These are phyloP conservation scores for Condylura cristata DNA, from an alignment of 2,113 vertebrate genomes.

Conservation along the genomic window DNA sequence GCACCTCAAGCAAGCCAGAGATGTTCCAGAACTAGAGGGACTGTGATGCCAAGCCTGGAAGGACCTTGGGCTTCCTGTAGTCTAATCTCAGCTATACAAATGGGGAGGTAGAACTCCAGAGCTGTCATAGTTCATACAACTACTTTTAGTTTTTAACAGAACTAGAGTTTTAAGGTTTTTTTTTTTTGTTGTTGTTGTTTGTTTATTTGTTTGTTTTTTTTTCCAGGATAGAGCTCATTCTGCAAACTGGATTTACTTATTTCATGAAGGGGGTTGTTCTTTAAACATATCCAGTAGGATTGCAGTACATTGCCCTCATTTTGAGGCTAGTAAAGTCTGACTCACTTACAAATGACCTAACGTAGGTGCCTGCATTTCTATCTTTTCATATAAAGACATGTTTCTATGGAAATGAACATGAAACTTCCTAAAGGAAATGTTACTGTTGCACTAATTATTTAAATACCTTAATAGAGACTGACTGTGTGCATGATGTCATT, in stretches of 20 bases:
- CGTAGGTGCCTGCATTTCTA: not conserved
- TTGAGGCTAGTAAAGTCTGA: slow-evolving; percentile 5
- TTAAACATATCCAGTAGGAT: not conserved
- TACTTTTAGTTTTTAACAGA: not conserved
- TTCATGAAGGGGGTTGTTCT: not conserved
- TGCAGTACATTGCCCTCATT: not conserved
- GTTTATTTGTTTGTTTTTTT: too few relatives aligned
- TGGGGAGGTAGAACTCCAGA: not conserved
- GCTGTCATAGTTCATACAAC: not conserved
- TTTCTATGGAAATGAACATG: not conserved
- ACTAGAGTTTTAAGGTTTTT: not conserved
- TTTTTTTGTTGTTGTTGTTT: too few relatives aligned
- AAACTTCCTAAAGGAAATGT: not conserved
- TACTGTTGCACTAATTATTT: not conserved
- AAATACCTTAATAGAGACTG: not conserved
- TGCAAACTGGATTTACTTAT: not conserved
- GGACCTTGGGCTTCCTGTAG: not conserved
- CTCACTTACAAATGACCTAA: not conserved
- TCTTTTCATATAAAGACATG: not conserved
- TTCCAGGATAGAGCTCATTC: not conserved
- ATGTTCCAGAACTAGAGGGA: not conserved
- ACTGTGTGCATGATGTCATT: not conserved
- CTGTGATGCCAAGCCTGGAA: not conserved
- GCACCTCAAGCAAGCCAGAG: not conserved
- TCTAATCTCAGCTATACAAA: not conserved